Evolutionary conservation across 2,797 vertebrate genomes (phyloP), one percentile per base, ranked within the genome.

Genomic region (Bradypus variegatus): DNA sequence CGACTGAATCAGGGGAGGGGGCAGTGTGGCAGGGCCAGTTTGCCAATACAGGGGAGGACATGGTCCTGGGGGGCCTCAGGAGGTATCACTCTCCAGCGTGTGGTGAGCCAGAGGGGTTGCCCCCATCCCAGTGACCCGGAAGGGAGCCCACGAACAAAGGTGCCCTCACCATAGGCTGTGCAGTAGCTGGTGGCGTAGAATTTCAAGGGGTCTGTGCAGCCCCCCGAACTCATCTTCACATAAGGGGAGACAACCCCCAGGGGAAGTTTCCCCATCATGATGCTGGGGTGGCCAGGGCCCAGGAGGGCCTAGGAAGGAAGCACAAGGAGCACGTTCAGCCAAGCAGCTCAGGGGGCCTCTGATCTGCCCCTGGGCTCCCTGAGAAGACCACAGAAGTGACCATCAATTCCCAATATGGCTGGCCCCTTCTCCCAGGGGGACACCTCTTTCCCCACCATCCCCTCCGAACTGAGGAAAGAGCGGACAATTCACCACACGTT

Each of bases 161-260:
- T 0, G 9, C 29, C 85, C 97, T 97, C 93, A 97, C 97, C 96
- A 0, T 97, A 94, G 53, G 97, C 95, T 55, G 92, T 95, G 41
- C 94, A 67, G 50, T 97, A 97, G 93, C 48, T 97, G 60, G 97
- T 97, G 83, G 96, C 90, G 0, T 97, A 97, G 92, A 97, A 97
- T 27, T 96, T 95, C 94, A 96, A 10, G 18, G 97, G 97, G 50
- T 97, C 91, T 0, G 95, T 11, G 77, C 95, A 96, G 69, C 97
- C 97, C 53, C 97, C 92, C 0, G 95, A 77, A 76, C 84, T 96
- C 36, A 91, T 95, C 93, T 92, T 94, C 64, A 95, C 96, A 2
- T 91, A 85, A 6, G 96, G 96, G 62, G 96, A 95, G 75, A 94
- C 89, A 6, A 88, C 87, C 18, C 96, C 97, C 8, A 96, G 77